phyloP scores from a whole-genome alignment of 2,113 vertebrate species.

The Saguinus midas region DNA sequence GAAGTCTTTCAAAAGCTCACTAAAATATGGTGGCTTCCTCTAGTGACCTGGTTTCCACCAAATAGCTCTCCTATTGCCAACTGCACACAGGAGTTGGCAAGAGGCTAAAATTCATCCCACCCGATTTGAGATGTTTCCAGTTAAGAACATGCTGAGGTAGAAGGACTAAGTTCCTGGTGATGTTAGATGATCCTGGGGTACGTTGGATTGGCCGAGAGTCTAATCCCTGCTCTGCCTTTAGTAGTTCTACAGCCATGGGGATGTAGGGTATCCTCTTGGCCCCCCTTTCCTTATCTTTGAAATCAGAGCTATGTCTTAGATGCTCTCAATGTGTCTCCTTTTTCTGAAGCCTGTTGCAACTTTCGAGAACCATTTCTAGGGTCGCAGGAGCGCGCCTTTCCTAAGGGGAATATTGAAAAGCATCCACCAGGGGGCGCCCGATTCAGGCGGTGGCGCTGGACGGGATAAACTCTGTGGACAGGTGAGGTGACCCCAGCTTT shows the following conservation, averaged over 20 bases:
- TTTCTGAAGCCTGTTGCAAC: not conserved
- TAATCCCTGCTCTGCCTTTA: not conserved
- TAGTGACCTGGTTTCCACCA: not conserved
- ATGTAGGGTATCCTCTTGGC: not conserved
- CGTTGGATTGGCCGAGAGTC: fast-evolving
- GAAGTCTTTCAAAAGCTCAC: not conserved
- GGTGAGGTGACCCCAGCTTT: not conserved
- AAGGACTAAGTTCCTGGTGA: fast-evolving
- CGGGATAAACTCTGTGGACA: not conserved
- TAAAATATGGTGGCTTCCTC: not conserved
- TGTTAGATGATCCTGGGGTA: no score
- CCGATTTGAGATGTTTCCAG: not conserved
- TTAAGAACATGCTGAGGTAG: not conserved
- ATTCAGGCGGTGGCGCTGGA: not conserved
- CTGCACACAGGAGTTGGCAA: not conserved
- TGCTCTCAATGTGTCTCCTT: not conserved
- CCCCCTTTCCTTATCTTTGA: not conserved
- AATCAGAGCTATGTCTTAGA: not conserved
- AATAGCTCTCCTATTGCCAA: not conserved
- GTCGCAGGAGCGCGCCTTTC: fast-evolving
- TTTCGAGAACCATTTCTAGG: not conserved
- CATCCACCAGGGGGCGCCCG: constrained; percentile 54
- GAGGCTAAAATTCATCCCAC: not conserved
- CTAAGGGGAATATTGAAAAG: not conserved
- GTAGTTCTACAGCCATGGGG: not conserved